Evolutionary conservation across 2,888 invertebrate species (phyloP).

Genomic region (Elaeidobius kamerunicus): DNA sequence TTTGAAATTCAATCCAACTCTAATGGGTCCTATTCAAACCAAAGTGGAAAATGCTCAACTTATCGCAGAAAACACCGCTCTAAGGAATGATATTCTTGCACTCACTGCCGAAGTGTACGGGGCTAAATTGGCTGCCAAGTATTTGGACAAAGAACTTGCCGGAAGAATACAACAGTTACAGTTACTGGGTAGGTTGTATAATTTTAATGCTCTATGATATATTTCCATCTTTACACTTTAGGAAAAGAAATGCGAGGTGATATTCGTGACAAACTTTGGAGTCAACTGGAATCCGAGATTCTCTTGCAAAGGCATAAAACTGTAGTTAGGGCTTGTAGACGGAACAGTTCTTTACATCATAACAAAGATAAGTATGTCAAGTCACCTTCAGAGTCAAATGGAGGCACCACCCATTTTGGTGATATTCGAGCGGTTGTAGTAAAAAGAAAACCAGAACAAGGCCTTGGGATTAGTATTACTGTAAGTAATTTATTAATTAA

Average conservation of each 20-base stretch:
- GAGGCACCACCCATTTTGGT: constrained; percentile 49
- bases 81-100: constrained; percentile 68
- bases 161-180: constrained; percentile 84
- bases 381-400: constrained; percentile 36
- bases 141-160: constrained; percentile 81
- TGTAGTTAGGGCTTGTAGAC: constrained; percentile 63
- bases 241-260: constrained; percentile 74
- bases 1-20: constrained; percentile 47
- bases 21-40: constrained; percentile 48
- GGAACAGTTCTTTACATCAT: constrained; percentile 48
- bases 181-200: constrained; percentile 57
- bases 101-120: constrained; percentile 81
- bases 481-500: too few species aligned
- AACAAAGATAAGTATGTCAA: constrained; percentile 42
- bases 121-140: constrained; percentile 79
- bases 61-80: constrained; percentile 65
- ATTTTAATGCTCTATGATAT: background rate
- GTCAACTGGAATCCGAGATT: constrained; percentile 83
- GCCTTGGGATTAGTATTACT: constrained; percentile 82
- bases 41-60: constrained; percentile 59
- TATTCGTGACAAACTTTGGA: constrained; percentile 74
- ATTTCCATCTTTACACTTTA: constrained; percentile 36
- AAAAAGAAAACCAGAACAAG: constrained; percentile 70
- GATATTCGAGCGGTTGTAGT: constrained; percentile 64
- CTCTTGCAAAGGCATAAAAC: constrained; percentile 83